These are phyloP conservation scores for Andrena trimmerana DNA, from an alignment of 2,888 invertebrate species.

Conservation along the genomic window DNA sequence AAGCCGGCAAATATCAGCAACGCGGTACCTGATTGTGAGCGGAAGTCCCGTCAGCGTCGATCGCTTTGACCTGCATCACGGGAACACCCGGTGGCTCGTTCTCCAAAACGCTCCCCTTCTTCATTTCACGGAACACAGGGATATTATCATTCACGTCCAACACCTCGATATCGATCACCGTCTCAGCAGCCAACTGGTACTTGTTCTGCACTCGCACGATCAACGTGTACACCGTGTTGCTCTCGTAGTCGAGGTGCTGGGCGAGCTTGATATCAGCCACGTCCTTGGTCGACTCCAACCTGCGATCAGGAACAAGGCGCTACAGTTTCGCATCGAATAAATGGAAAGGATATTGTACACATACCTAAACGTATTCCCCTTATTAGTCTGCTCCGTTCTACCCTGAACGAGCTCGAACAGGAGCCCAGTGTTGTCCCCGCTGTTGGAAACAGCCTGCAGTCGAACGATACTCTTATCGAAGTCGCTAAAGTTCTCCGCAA, in stretches of 20 bases:
- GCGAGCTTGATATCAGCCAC: conserved; percentile 91
- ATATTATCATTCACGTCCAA: conserved; percentile 96
- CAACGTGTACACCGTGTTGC: conserved; percentile 92
- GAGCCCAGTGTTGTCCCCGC: conserved; percentile 89
- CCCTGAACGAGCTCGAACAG: conserved; percentile 93
- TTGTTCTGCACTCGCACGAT: conserved; percentile 94
- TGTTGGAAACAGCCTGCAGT: conserved; percentile 92
- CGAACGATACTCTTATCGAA: conserved; percentile 90
- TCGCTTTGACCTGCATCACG: conserved; percentile 95
- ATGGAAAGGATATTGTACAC: no score
- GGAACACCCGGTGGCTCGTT: conserved; percentile 93
- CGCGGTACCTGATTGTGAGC: conserved; percentile 90
- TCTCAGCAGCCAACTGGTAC: conserved; percentile 92
- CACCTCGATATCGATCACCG: conserved; percentile 91
- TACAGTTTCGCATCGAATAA: background rate
- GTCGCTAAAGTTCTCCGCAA: conserved; percentile 91
- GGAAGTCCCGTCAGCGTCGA: conserved; percentile 94
- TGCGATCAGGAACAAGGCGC: conserved; percentile 33
- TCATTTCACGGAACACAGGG: conserved; percentile 93
- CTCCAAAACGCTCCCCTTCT: conserved; percentile 93
- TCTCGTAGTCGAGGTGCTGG: conserved; percentile 93
- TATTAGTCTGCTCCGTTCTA: conserved; percentile 94
- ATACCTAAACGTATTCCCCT: conserved; percentile 88
- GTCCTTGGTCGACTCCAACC: conserved; percentile 88
- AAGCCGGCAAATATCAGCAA: background rate